Conservation (phyloP, 2,797 vertebrate genomes). For the Chloroceryle amazona region DNA sequence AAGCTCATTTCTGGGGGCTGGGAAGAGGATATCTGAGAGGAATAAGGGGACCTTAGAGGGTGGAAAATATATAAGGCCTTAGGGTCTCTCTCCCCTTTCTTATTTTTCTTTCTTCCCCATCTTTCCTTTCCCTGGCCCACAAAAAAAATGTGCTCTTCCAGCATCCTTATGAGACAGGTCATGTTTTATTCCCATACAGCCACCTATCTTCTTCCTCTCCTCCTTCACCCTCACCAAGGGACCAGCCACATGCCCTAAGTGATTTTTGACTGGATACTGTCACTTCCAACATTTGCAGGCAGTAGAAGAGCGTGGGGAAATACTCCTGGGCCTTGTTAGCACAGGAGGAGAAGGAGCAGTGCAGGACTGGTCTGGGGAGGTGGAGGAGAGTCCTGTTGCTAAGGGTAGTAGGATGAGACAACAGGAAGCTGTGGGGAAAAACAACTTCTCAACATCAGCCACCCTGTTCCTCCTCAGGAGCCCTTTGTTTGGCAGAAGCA, state of each 20-base stretch:
- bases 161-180: background rate
- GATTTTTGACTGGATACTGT: background rate
- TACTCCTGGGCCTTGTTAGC: background rate
- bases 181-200: background rate
- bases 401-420: background rate
- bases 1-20: background rate
- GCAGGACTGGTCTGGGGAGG: background rate
- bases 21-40: background rate
- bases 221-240: background rate
- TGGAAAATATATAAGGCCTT: background rate
- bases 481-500: background rate
- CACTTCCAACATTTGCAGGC: background rate
- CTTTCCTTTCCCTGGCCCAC: background rate
- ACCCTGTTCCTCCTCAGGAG: background rate
- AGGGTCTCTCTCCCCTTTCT: background rate
- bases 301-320: background rate
- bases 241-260: background rate
- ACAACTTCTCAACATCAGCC: background rate
- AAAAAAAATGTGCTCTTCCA: background rate
- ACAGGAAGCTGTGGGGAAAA: background rate
- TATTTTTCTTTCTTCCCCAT: background rate
- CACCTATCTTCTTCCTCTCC: background rate
- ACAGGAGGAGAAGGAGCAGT: background rate
- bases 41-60: background rate
- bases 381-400: background rate